Evolutionary conservation across 2,888 invertebrate species (phyloP).

Genomic region (Andrena fulva): DNA sequence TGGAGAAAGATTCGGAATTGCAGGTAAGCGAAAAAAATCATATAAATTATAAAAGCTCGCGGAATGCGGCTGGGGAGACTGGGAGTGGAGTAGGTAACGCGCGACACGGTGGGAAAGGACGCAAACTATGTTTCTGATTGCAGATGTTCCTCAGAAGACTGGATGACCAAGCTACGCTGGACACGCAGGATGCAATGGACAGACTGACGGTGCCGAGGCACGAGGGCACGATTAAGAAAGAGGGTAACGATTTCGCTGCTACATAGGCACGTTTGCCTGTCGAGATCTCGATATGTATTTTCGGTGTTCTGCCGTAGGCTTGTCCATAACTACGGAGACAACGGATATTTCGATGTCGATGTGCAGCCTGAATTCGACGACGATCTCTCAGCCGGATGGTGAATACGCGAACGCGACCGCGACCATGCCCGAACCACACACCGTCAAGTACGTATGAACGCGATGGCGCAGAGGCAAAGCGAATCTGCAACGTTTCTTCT

Average conservation of each 20-base stretch:
- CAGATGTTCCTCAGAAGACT: slow-evolving; percentile 89
- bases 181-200: slow-evolving; percentile 81
- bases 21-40: slow-evolving; percentile 86
- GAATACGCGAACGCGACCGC: slow-evolving; percentile 84
- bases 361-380: slow-evolving; percentile 85
- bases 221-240: slow-evolving; percentile 82
- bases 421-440: slow-evolving; percentile 73
- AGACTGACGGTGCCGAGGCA: slow-evolving; percentile 82
- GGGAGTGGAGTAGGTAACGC: neutral
- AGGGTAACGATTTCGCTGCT: slow-evolving; percentile 78
- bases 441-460: slow-evolving; percentile 76
- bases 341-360: slow-evolving; percentile 86
- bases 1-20: slow-evolving; percentile 93
- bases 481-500: slow-evolving; percentile 2
- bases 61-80: neutral
- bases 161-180: slow-evolving; percentile 87
- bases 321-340: slow-evolving; percentile 85
- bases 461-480: too few species aligned
- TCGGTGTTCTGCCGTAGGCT: slow-evolving; percentile 76
- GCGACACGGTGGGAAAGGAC: neutral
- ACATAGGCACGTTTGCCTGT: neutral
- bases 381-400: slow-evolving; percentile 83
- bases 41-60: neutral
- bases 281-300: neutral
- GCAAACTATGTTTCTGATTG: neutral